Evolutionary conservation across 2,113 vertebrate genomes (phyloP), one percentile per base, ranked within the genome.

Genomic region (Pandion haliaetus): DNA sequence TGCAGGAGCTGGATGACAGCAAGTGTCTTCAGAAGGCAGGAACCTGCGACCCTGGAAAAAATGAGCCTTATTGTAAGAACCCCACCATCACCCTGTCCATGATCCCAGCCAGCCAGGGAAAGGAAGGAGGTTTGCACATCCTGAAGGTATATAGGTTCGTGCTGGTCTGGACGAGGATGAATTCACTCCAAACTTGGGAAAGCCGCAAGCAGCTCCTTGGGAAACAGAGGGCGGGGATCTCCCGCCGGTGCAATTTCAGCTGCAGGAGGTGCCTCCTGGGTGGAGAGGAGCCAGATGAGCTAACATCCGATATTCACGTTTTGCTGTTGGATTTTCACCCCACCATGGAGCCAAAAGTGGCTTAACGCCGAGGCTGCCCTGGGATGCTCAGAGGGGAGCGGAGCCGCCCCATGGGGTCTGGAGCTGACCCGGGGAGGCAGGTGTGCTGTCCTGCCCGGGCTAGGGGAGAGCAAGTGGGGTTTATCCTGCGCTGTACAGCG

Each of bases 241-340:
- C 58, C 54, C 1, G 0, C 40, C 1, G 0, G 25, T 4, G 25
- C 3, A 6, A 28, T 34, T 63, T 29, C 67, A 49, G 36, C 25
- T 45, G 45, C 76, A 19, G 59, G 24, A 72, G 21, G 19, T 76
- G 57, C 34, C 32, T 70, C 24, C 65, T 10, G 45, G 11, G 13
- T 2, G 36, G 14, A 72, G 62, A 23, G 40, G 16, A 83, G 24
- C 47, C 62, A 29, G 62, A 7, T 0, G 5, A 93, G 9, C 36
- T 14, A 0, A 38, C 44, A 10, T 77, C 67, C 2, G 9, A 16
- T 18, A 21, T 28, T 36, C 12, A 11, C 5, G 16, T 12, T 40
- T 44, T 34, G 42, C 28, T 8, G 40, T 40, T 44, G 81, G 36
- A 12, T 44, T 70, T 83, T 57, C 6, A 3, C 14, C n/a, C 42